Evolutionary conservation across 2,113 vertebrate genomes (phyloP).

Genomic region (Cathartes aura): DNA sequence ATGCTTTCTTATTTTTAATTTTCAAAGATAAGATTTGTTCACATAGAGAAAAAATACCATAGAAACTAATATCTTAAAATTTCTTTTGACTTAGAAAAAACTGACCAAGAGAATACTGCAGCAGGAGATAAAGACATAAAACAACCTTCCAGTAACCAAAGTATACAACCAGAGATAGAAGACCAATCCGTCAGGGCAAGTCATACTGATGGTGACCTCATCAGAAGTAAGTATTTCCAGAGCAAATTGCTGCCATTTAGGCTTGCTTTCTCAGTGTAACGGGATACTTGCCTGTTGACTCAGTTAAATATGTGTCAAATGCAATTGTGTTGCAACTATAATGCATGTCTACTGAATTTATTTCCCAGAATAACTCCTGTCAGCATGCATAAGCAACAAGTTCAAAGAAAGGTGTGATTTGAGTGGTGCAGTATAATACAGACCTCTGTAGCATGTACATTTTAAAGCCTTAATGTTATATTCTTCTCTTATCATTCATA

Average conservation of each 20-base stretch:
- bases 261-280: neutral
- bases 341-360: neutral
- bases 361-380: slow-evolving; percentile 31
- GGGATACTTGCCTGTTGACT: neutral
- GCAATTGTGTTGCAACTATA: slow-evolving; percentile 16
- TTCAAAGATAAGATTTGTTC: neutral
- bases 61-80: neutral
- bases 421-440: neutral
- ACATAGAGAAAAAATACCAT: neutral
- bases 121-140: slow-evolving; percentile 66
- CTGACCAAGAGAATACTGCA: slow-evolving; percentile 68
- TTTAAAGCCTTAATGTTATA: neutral
- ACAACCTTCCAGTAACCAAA: slow-evolving; percentile 66
- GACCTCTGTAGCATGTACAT: neutral
- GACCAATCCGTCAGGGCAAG: slow-evolving; percentile 76
- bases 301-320: slow-evolving; percentile 48
- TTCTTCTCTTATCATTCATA: neutral
- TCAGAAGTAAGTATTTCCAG: slow-evolving; percentile 89
- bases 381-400: neutral
- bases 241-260: slow-evolving; percentile 41
- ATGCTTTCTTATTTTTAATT: neutral
- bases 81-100: slow-evolving; percentile 80
- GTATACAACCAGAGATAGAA: slow-evolving; percentile 71
- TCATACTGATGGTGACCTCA: slow-evolving; percentile 77
- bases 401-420: neutral